phyloP scores from a whole-genome alignment of 2,113 vertebrate genomes.

The Colaptes auratus region DNA sequence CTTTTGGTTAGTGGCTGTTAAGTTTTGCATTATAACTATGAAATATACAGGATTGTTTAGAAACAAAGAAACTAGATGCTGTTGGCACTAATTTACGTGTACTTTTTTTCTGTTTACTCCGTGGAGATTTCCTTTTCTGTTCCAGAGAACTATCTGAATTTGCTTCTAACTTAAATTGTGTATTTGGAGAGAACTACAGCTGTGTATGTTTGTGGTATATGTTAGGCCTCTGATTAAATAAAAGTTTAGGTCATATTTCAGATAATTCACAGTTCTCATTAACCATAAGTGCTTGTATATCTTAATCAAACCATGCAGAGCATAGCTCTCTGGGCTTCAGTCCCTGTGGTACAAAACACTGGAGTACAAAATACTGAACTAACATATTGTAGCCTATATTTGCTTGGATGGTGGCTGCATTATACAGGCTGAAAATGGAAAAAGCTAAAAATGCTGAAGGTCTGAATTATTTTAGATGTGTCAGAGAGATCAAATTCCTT shows the following conservation, averaged over 20 bases:
- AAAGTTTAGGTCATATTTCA: background rate
- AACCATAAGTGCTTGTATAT: background rate
- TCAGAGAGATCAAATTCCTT: background rate
- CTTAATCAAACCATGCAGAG: background rate
- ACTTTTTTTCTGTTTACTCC: no score
- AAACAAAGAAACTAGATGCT: background rate
- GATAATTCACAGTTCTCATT: background rate
- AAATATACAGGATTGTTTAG: background rate
- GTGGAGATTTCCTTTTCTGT: background rate
- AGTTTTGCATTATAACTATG: background rate
- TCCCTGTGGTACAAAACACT: background rate
- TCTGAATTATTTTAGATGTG: background rate
- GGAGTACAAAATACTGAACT: background rate
- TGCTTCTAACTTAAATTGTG: background rate
- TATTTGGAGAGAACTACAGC: background rate
- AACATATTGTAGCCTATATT: background rate
- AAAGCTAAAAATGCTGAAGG: background rate
- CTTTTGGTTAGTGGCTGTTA: background rate
- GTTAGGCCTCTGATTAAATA: background rate
- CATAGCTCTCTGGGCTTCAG: background rate
- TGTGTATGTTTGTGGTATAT: background rate
- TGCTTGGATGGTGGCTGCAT: background rate
- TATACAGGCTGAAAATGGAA: background rate
- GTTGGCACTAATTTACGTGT: background rate
- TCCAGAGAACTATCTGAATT: background rate